Conservation (phyloP, 2,113 vertebrate genomes). For the Holacanthus passer region DNA sequence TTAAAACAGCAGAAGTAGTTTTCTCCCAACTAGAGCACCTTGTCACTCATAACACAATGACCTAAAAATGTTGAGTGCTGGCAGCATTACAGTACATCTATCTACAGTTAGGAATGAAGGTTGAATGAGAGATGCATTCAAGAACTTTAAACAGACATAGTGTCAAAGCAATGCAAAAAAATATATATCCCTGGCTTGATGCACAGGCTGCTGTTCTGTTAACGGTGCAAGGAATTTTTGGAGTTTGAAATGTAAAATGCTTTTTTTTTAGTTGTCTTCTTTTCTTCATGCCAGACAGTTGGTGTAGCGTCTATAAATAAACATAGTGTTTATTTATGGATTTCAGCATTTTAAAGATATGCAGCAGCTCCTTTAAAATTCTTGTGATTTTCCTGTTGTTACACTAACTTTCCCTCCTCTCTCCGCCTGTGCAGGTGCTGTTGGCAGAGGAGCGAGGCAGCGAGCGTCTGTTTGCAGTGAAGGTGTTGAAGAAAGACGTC, state of each 20-base stretch:
- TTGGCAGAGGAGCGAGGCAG: slow-evolving; percentile 90
- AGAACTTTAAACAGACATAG: background rate
- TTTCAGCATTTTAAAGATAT: slow-evolving; percentile 5
- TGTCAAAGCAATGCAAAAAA: background rate
- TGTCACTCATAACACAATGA: slow-evolving; percentile 55
- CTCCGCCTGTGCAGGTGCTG: slow-evolving; percentile 85
- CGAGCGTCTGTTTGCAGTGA: slow-evolving; percentile 90
- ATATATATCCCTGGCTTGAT: background rate
- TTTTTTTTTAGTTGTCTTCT: background rate
- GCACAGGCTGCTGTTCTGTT: background rate
- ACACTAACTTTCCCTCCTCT: background rate
- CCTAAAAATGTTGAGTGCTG: slow-evolving; percentile 48
- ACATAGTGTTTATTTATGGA: slow-evolving; percentile 26
- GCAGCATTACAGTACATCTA: slow-evolving; percentile 21
- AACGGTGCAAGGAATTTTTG: background rate
- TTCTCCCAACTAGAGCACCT: slow-evolving; percentile 31
- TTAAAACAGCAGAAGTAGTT: slow-evolving; percentile 40
- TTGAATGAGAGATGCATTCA: slow-evolving; percentile 17
- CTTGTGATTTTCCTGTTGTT: background rate
- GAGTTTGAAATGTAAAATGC: background rate
- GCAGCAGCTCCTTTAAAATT: background rate
- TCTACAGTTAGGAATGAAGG: slow-evolving; percentile 1
- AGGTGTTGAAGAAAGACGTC: slow-evolving; percentile 95
- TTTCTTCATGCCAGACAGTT: background rate
- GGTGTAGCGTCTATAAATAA: slow-evolving; percentile 13